Evolutionary conservation across 2,113 vertebrate genomes (phyloP).

Genomic region (Orcinus orca): DNA sequence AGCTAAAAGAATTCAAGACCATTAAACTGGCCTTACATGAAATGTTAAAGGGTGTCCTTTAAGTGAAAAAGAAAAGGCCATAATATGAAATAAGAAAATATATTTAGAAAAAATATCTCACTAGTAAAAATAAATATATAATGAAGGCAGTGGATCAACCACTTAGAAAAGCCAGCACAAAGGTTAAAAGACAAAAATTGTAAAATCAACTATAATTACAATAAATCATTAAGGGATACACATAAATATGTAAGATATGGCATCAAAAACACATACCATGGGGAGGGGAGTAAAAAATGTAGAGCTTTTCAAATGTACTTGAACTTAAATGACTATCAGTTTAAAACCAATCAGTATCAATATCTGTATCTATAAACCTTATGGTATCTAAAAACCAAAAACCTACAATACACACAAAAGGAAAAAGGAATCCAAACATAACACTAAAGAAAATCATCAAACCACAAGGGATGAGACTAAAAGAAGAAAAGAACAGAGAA

Average conservation of each 20-base stretch:
- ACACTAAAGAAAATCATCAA: no score
- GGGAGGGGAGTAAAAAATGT: neutral
- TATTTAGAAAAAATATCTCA: neutral
- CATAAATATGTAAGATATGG: neutral
- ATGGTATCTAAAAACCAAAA: neutral
- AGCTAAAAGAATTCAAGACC: neutral
- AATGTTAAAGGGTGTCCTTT: neutral
- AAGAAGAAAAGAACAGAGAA: no score
- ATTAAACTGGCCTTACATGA: neutral
- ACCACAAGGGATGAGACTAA: no score
- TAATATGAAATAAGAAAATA: neutral
- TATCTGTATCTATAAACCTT: neutral
- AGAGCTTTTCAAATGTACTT: neutral
- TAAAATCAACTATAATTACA: neutral
- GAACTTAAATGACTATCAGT: neutral
- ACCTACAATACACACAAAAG: no score
- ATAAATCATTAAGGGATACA: neutral
- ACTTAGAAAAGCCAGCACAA: neutral
- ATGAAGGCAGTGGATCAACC: neutral
- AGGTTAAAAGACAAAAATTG: neutral
- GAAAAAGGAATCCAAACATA: no score
- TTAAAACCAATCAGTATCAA: neutral
- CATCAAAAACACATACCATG: neutral
- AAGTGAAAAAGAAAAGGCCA: neutral
- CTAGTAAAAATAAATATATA: neutral